Base-by-base conservation (phyloP, 2,888 invertebrate genomes). In the Drosophila borborema region DNA sequence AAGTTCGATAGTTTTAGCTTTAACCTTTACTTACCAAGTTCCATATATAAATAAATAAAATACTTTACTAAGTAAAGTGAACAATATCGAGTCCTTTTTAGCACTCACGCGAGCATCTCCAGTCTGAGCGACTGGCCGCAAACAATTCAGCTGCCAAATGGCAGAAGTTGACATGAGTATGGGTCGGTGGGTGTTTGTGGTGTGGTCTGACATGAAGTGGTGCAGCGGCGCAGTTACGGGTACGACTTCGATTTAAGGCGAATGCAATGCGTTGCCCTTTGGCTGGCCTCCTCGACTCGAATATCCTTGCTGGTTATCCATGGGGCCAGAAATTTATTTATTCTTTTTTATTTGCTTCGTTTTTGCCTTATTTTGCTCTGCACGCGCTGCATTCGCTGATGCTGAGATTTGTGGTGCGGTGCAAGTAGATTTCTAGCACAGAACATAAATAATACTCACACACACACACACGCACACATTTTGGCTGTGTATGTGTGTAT, bases 401-500 rank as follows among this genome's bases (percentile, higher is more conserved):
- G 91, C 90, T 85, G 89, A 91, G 92, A 92, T 92, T 92, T 92
- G 92, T 91, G 91, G 92, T 91, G 85, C 77, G 82, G 90, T 89
- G 90, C 91, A 91, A 92, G 92, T 91, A 91, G 91, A 92, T 92
- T 92, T 89, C 91, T 86, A 89, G 88, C 86, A 84, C 78, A 90
- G 90, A 86, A 88, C 90, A 92, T 92, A 92, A 92, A 92, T 92
- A 91, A 91, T 91, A 87, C 89, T 73, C 86, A 80, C 80, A 80
- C 76, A 77, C 70, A 67, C 56, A 66, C 70, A 74, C 69, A 65
- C 61, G 68, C 54, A 65, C 59, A 71, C 54, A 59, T n/a, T 70
- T 49, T 46, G 58, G 54, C 36, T 48, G 40, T 54, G 60, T 62
- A 16, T 58, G 45, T 69, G 54, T 58, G 65, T 2, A 23, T 72